phyloP scores from a whole-genome alignment of 2,888 invertebrate genomes.

The Megastigmus dorsalis region DNA sequence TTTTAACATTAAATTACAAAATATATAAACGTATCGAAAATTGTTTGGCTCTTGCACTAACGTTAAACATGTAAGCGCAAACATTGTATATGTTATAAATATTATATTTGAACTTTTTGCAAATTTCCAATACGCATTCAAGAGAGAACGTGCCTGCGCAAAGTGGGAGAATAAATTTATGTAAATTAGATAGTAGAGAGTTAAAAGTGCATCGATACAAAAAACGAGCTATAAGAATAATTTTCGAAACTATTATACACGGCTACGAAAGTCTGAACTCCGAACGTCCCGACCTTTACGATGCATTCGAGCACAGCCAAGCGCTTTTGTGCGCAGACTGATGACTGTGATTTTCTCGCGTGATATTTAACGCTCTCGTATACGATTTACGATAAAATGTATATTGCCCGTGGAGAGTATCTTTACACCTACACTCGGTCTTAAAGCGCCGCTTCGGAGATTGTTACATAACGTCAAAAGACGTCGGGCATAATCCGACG shows the following conservation, averaged over 20 bases:
- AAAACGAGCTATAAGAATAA: too few species aligned
- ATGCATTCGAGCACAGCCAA: background rate
- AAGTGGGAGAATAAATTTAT: background rate
- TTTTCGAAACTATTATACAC: too few species aligned
- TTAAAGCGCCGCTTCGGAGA: background rate
- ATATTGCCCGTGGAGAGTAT: background rate
- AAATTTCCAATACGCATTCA: too few species aligned
- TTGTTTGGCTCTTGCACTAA: too few species aligned
- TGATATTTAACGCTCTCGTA: conserved; percentile 16
- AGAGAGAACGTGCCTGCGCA: too few species aligned
- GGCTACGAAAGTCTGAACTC: background rate
- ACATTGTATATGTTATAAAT: too few species aligned
- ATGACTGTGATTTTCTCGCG: conserved; percentile 42
- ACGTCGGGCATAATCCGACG: conserved; percentile 8
- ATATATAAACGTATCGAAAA: too few species aligned
- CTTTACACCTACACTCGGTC: conserved; percentile 28
- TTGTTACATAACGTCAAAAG: conserved; percentile 10
- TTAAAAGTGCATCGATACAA: background rate
- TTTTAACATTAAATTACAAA: too few species aligned
- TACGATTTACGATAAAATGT: conserved; percentile 31
- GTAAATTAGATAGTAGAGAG: background rate
- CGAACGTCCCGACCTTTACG: background rate
- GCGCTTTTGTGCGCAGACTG: background rate
- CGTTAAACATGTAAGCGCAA: too few species aligned
- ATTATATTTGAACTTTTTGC: too few species aligned